These are phyloP conservation scores for Nemopilema nomurai DNA, from an alignment of 30 jellyfish, hydroid and myxozoan species.

Conservation along the genomic window DNA sequence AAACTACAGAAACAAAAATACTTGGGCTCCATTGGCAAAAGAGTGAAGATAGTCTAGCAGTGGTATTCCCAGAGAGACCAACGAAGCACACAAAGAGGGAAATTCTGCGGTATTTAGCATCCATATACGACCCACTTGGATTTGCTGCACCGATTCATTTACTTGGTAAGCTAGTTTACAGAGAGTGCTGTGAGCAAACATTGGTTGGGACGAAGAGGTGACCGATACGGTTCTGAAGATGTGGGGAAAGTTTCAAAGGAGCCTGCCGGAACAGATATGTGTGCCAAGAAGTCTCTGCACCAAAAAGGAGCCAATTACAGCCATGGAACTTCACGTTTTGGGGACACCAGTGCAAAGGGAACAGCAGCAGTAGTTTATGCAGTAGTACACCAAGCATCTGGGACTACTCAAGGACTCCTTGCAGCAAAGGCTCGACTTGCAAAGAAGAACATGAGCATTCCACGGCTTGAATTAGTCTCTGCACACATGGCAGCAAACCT, in stretches of 20 bases:
- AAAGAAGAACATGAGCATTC: slow-evolving; percentile 29
- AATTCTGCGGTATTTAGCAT: slow-evolving; percentile 51
- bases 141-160: slow-evolving; percentile 57
- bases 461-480: slow-evolving; percentile 48
- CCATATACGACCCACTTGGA: slow-evolving; percentile 74
- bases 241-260: slow-evolving; percentile 19
- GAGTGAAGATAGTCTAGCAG: slow-evolving; percentile 37
- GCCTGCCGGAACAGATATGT: slow-evolving; percentile 32
- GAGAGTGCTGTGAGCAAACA: slow-evolving; percentile 48
- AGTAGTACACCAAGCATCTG: slow-evolving; percentile 56
- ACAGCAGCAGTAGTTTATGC: slow-evolving; percentile 66
- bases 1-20: slow-evolving; percentile 45
- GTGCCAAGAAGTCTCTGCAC: slow-evolving; percentile 53
- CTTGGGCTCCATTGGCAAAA: slow-evolving; percentile 73
- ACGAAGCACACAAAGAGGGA: slow-evolving; percentile 62
- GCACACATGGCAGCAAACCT: slow-evolving; percentile 71
- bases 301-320: slow-evolving; percentile 19
- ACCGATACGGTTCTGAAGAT: slow-evolving; percentile 8
- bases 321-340: slow-evolving; percentile 69
- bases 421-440: slow-evolving; percentile 66
- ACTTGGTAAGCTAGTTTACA: slow-evolving; percentile 49
- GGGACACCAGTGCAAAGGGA: slow-evolving; percentile 75
- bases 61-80: slow-evolving; percentile 45
- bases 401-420: slow-evolving; percentile 48
- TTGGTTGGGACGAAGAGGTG: slow-evolving; percentile 57